Conservation (phyloP, 2,113 vertebrate genomes). For the Gavialis gangeticus region DNA sequence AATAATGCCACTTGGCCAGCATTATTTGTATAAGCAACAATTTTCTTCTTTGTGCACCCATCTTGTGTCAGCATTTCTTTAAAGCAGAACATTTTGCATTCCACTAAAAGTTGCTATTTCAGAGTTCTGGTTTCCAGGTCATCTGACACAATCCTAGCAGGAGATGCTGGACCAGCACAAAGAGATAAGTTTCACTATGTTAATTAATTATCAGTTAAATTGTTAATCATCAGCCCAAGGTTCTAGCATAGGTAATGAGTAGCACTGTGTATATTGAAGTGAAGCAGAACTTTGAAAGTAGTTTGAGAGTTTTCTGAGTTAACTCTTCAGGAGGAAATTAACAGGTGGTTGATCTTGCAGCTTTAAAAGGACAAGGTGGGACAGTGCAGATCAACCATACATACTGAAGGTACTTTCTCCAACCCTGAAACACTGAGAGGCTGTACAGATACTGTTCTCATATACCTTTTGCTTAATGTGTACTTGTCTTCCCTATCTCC, state of each 20-base stretch:
- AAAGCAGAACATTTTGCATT: constrained; percentile 24
- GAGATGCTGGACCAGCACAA: not conserved
- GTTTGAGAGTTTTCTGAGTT: not conserved
- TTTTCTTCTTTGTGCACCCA: not conserved
- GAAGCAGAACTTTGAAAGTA: not conserved
- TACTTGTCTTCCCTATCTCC: not conserved
- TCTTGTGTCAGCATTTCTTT: not conserved
- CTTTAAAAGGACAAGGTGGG: not conserved
- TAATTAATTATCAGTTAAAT: not conserved
- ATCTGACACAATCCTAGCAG: not conserved
- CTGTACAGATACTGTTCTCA: accelerated
- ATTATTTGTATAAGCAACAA: not conserved
- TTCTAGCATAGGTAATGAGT: not conserved
- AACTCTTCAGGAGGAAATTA: not conserved
- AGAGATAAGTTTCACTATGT: not conserved
- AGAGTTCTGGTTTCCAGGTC: constrained; percentile 2
- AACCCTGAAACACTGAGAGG: accelerated
- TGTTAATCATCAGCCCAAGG: not conserved
- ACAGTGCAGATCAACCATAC: not conserved
- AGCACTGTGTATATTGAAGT: not conserved
- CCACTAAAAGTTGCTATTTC: not conserved
- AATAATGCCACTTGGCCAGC: constrained; percentile 13
- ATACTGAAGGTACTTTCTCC: accelerated
- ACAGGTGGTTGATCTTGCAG: not conserved
- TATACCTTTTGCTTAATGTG: not conserved